phyloP scores from a whole-genome alignment of 2,113 vertebrate genomes.

The Anas platyrhynchos region DNA sequence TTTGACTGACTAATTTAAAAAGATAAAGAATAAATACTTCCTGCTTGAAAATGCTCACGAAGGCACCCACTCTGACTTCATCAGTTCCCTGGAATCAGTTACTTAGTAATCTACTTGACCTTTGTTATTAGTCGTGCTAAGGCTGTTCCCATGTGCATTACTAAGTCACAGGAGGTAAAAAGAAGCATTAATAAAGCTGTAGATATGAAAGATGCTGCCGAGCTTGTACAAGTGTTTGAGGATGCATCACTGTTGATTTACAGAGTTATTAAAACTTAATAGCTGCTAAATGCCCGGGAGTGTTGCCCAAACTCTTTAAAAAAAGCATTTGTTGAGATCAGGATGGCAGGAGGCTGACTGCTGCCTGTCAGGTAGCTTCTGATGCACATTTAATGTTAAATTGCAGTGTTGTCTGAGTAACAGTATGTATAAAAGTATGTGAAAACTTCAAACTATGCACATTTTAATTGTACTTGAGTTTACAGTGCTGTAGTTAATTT shows the following conservation, averaged over 20 bases:
- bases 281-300: background rate
- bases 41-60: background rate
- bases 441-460: background rate
- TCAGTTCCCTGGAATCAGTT: background rate
- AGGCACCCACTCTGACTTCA: background rate
- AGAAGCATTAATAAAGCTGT: background rate
- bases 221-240: background rate
- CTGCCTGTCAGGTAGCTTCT: background rate
- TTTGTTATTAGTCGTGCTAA: background rate
- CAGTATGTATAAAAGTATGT: background rate
- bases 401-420: background rate
- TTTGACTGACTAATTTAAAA: background rate
- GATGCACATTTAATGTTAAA: background rate
- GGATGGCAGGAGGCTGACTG: background rate
- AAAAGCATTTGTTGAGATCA: background rate
- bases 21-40: background rate
- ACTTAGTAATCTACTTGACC: slow-evolving; percentile 15
- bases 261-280: background rate
- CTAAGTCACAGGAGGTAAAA: background rate
- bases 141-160: background rate
- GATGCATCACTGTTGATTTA: background rate
- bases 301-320: background rate
- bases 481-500: background rate
- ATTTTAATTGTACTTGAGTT: background rate
- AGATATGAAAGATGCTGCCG: background rate